phyloP scores from a whole-genome alignment of 1,140 invertebrate species.

The Tenebrio molitor region DNA sequence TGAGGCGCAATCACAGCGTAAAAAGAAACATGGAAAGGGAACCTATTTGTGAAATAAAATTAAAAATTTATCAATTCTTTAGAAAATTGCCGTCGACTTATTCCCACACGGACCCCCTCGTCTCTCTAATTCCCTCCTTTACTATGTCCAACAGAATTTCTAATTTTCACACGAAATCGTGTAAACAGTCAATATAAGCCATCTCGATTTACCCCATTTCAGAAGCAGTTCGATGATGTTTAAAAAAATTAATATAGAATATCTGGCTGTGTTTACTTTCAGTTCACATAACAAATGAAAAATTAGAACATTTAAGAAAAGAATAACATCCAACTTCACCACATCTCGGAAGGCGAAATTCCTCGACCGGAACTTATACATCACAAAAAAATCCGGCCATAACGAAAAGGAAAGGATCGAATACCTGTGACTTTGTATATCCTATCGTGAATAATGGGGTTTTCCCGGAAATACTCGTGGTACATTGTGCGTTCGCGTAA shows the following conservation, averaged over 20 bases:
- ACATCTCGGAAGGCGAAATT: not conserved
- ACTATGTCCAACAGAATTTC: too few species aligned
- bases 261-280: too few species aligned
- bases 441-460: slow-evolving; percentile 44
- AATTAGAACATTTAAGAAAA: not conserved
- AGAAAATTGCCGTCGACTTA: not conserved
- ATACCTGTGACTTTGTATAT: slow-evolving; percentile 51
- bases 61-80: slow-evolving; percentile 21
- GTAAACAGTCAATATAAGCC: too few species aligned
- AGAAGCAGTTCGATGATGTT: too few species aligned
- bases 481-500: slow-evolving; percentile 43
- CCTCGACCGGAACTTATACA: not conserved
- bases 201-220: too few species aligned
- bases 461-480: slow-evolving; percentile 48
- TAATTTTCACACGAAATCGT: too few species aligned
- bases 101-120: not conserved
- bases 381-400: slow-evolving; percentile 2
- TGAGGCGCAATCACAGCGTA: slow-evolving; percentile 17
- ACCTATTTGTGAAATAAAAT: slow-evolving; percentile 15
- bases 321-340: slow-evolving; percentile 14
- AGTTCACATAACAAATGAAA: not conserved
- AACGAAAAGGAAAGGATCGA: slow-evolving; percentile 7
- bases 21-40: slow-evolving; percentile 23
- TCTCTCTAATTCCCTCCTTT: too few species aligned
- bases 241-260: too few species aligned